Base-by-base conservation (phyloP, 2,113 vertebrate genomes). In the Xenus cinereus region DNA sequence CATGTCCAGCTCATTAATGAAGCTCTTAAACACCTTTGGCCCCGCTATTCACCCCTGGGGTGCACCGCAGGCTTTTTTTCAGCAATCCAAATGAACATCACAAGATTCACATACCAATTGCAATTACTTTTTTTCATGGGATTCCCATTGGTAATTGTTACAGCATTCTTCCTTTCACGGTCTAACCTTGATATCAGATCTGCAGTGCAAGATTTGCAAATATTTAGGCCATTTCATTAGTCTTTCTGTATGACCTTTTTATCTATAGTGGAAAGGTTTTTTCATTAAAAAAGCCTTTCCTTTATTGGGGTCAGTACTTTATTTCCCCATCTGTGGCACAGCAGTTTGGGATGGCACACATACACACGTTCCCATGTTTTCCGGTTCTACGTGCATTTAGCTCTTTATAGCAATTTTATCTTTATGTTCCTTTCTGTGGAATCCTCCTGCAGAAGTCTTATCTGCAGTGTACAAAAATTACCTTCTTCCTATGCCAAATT, bases 1-100 rank as follows among this genome's bases (percentile, higher is more conserved):
- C 4, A 0, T 4, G 37, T 17, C 63, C 84, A 4, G 57, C 67
- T 37, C 32, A 0, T 3, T 10, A 7, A 4, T 1, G 56, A n/a
- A 20, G 56, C 46, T 28, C 41, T 19, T 12, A 3, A 13, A 4
- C 33, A 1, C 41, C 15, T 0, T 2, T 50, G n/a, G 62, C 79
- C 82, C 35, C 11, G 0, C 54, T 4, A 0, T 2, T 48, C 50
- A 13, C 37, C 60, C 33, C 18, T 3, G 5, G 46, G 16, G 2
- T 23, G 35, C 22, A 4, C 86, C 4, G 17, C 30, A 0, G 7
- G 2, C 35, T 19, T 2, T 2, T 72, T 39, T 54, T 16, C 80
- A 19, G 89, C 79, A 30, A 9, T 20, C 24, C 74, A 22, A 28
- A 2, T 4, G 22, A 16, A 12, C 8, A 1, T 1, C 10, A 23